phyloP scores from a whole-genome alignment of 2,797 vertebrate species.

The Monodelphis domestica region DNA sequence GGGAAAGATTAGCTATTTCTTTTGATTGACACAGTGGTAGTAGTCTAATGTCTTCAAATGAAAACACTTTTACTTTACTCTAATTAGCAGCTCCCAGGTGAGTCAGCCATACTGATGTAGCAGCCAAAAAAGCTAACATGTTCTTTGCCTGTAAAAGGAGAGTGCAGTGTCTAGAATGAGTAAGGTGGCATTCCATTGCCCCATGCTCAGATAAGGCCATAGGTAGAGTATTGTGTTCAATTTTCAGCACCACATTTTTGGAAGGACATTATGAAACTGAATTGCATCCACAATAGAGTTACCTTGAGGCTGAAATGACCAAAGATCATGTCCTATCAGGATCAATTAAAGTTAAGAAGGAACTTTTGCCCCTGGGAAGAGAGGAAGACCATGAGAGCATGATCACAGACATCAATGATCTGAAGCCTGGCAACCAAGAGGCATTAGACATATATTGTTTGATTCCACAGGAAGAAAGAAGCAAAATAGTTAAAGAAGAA shows the following conservation, averaged over 20 bases:
- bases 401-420: background rate
- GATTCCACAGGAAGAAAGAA: background rate
- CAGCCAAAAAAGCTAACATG: background rate
- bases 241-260: background rate
- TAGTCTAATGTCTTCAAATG: background rate
- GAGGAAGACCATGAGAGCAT: background rate
- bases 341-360: background rate
- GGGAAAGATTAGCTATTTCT: background rate
- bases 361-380: background rate
- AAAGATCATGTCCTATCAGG: background rate
- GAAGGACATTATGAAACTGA: background rate
- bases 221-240: too few relatives aligned
- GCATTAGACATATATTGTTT: background rate
- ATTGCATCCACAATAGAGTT: background rate
- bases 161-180: background rate
- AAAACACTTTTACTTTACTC: background rate
- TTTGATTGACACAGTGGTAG: background rate
- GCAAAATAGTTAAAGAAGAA: background rate
- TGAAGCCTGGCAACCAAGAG: background rate
- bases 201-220: background rate
- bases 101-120: background rate
- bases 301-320: background rate
- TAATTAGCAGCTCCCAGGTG: background rate
- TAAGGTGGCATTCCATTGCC: background rate
- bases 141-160: too few relatives aligned